Percentiles rank a stretch among this genome's conserved stretches.
Evolutionary conservation across 1,140 invertebrate species (phyloP).

Genomic region (Himalopsyche phryganea): DNA sequence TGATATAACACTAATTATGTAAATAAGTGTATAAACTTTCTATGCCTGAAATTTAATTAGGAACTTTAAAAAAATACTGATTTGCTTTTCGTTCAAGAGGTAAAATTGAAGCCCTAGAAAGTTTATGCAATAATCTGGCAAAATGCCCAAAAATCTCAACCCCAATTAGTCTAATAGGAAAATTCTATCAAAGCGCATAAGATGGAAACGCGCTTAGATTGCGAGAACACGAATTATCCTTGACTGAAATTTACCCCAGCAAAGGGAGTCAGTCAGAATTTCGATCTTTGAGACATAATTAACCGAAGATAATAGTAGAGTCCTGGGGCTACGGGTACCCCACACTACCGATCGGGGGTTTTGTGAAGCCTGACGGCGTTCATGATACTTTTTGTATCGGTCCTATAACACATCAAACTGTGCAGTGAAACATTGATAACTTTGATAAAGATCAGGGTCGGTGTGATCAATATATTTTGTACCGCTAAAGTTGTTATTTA

Average conservation of each 20-base stretch:
- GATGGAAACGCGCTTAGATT: conserved; percentile 21
- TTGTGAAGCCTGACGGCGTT: conserved; percentile 11
- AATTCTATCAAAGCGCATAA: conserved; percentile 25
- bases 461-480: too few relatives aligned
- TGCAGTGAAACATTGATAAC: conserved; percentile 16
- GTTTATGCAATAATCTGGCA: too few relatives aligned
- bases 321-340: not conserved
- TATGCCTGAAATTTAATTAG: too few relatives aligned
- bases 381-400: not conserved
- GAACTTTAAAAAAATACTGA: too few relatives aligned
- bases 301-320: conserved; percentile 19
- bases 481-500: too few relatives aligned
- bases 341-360: not conserved
- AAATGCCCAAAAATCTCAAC: too few relatives aligned
- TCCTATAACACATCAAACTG: conserved; percentile 20
- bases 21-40: too few relatives aligned
- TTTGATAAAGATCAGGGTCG: not conserved
- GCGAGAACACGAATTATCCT: conserved; percentile 28
- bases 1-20: too few relatives aligned
- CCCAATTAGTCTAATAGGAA: conserved; percentile 9
- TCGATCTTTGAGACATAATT: conserved; percentile 24
- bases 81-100: too few relatives aligned
- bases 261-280: conserved; percentile 1
- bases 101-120: too few relatives aligned
- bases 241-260: not conserved